Percentiles rank a stretch among this genome's conserved stretches.
Conservation (phyloP, 2,888 invertebrate species). For the Coleophora flavipennella region DNA sequence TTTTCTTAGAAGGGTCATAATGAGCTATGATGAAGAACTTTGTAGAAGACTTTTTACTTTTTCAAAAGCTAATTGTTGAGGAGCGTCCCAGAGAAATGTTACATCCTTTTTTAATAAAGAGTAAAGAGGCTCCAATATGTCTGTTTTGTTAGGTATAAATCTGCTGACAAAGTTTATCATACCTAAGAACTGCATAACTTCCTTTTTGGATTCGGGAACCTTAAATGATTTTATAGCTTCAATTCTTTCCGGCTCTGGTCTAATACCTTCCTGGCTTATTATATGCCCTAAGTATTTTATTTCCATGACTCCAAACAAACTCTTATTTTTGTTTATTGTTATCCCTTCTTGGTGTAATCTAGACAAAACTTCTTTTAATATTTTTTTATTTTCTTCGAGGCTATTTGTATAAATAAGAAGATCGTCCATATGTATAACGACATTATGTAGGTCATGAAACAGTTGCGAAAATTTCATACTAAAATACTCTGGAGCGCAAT, state of each 20-base stretch:
- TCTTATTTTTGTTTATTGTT: slow-evolving; percentile 10
- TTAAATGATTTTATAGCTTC: neutral
- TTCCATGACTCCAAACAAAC: slow-evolving; percentile 1
- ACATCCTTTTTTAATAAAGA: too few relatives aligned
- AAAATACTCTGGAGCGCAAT: slow-evolving; percentile 11
- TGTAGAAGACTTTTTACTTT: too few relatives aligned
- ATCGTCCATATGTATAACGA: slow-evolving; percentile 6
- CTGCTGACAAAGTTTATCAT: neutral
- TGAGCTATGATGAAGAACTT: neutral
- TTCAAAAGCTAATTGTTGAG: too few relatives aligned
- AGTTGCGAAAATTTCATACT: slow-evolving; percentile 10
- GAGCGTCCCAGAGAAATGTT: too few relatives aligned
- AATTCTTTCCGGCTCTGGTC: neutral
- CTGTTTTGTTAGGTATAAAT: too few relatives aligned
- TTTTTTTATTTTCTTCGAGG: slow-evolving; percentile 4
- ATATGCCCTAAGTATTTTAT: slow-evolving; percentile 9
- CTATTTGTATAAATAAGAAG: slow-evolving; percentile 6
- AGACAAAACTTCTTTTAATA: slow-evolving; percentile 4
- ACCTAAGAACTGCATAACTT: neutral
- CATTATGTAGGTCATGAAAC: slow-evolving; percentile 2
- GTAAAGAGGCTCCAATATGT: too few relatives aligned
- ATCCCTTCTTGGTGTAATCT: slow-evolving; percentile 6
- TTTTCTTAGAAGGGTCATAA: too few relatives aligned
- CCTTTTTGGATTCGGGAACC: neutral
- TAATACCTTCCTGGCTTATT: neutral